phyloP scores from a whole-genome alignment of 2,888 invertebrate genomes.

The Notocelia uddmanniana region DNA sequence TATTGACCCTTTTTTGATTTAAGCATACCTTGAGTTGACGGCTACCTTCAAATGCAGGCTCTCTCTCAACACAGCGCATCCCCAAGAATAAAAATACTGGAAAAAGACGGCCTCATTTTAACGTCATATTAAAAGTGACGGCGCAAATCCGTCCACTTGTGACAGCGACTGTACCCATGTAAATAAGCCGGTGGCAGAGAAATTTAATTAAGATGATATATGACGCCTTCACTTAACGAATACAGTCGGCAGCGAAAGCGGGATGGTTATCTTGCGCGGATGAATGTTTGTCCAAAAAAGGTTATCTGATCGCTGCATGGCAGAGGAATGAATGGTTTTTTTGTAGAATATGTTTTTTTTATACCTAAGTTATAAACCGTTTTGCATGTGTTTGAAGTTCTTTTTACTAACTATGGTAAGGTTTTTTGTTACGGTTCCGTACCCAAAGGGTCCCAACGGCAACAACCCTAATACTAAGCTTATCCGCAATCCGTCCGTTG shows the following conservation, averaged over 20 bases:
- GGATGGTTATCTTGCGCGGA: slow-evolving; percentile 47
- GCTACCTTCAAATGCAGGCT: no score
- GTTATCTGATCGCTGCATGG: slow-evolving; percentile 30
- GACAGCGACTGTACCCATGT: slow-evolving; percentile 68
- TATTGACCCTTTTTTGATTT: no score
- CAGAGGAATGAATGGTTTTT: neutral
- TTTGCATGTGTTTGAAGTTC: no score
- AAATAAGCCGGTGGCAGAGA: slow-evolving; percentile 78
- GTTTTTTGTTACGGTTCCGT: no score
- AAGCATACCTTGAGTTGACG: no score
- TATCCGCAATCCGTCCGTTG: no score
- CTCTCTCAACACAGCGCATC: no score
- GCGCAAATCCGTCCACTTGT: neutral
- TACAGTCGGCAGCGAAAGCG: slow-evolving; percentile 64
- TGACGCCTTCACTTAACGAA: slow-evolving; percentile 76
- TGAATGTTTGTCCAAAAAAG: slow-evolving; percentile 29
- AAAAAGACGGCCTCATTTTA: neutral
- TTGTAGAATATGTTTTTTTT: neutral
- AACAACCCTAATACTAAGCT: no score
- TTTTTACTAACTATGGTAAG: no score
- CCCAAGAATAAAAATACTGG: neutral
- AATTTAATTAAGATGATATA: slow-evolving; percentile 86
- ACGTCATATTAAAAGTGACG: neutral
- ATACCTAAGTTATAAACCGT: no score
- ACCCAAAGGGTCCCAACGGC: no score